Percentiles rank a stretch among this genome's conserved stretches.
Conservation (phyloP, 2,797 vertebrate genomes). For the Esox masquinongy region DNA sequence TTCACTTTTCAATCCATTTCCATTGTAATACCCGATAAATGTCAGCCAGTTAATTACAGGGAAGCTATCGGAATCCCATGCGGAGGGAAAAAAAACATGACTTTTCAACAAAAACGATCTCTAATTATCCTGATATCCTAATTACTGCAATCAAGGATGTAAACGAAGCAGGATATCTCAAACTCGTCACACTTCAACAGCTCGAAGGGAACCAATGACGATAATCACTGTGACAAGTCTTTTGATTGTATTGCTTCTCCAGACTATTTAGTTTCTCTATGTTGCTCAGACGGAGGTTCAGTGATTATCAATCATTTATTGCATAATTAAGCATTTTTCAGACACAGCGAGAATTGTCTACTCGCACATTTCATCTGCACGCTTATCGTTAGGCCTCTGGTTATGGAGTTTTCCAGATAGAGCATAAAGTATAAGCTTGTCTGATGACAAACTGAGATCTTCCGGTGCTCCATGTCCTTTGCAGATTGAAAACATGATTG, state of each 20-base stretch:
- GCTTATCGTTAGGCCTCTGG: background rate
- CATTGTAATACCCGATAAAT: background rate
- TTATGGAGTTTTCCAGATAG: too few species aligned
- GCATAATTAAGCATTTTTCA: background rate
- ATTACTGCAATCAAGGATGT: slow-evolving; percentile 15
- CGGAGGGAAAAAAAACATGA: background rate
- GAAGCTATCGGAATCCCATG: background rate
- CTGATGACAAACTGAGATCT: too few species aligned
- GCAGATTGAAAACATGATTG: too few species aligned
- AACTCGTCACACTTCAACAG: background rate
- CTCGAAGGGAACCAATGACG: background rate
- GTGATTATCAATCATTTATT: background rate
- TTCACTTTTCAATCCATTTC: background rate
- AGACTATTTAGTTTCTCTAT: background rate
- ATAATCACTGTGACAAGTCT: background rate
- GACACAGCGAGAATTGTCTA: background rate
- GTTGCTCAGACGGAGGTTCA: background rate
- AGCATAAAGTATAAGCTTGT: too few species aligned
- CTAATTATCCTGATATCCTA: slow-evolving; percentile 2
- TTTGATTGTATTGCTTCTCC: background rate
- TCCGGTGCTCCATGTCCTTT: too few species aligned
- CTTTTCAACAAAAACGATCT: background rate
- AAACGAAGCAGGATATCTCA: background rate
- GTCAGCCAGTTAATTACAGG: background rate
- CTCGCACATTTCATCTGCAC: background rate